These are phyloP conservation scores for Trididemnum miniatum DNA, from an alignment of 23 tunicate species.

Conservation along the genomic window DNA sequence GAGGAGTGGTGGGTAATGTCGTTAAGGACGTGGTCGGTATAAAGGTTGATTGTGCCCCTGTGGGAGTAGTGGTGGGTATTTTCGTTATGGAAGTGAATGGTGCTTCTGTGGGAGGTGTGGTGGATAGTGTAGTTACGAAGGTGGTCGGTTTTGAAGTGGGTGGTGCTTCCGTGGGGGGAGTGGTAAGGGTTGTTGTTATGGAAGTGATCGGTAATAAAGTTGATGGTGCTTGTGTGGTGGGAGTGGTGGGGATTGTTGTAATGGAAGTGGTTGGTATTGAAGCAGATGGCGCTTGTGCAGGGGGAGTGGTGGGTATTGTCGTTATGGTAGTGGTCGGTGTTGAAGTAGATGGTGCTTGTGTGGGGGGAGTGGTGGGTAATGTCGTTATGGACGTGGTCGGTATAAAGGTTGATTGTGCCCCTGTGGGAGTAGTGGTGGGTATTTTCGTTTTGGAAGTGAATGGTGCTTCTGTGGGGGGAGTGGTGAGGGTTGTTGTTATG, in stretches of 20 bases:
- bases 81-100: too few relatives aligned
- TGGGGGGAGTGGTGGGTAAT: constrained; percentile 39
- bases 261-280: background rate
- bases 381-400: constrained; percentile 49
- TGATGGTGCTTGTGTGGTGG: background rate
- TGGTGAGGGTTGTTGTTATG: constrained; percentile 37
- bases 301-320: too few relatives aligned
- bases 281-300: too few relatives aligned
- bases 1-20: background rate
- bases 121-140: background rate
- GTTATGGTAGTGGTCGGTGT: constrained; percentile 11
- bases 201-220: background rate
- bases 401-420: constrained; percentile 22
- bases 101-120: background rate
- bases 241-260: constrained; percentile 13
- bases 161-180: background rate
- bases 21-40: background rate
- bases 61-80: background rate
- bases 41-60: background rate
- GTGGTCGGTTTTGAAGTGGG: background rate
- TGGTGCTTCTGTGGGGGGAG: too few relatives aligned
- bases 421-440: background rate
- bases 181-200: constrained; percentile 5
- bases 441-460: background rate
- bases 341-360: constrained; percentile 31